Conservation (phyloP, 2,113 vertebrate species). For the Xiphophorus maculatus region DNA sequence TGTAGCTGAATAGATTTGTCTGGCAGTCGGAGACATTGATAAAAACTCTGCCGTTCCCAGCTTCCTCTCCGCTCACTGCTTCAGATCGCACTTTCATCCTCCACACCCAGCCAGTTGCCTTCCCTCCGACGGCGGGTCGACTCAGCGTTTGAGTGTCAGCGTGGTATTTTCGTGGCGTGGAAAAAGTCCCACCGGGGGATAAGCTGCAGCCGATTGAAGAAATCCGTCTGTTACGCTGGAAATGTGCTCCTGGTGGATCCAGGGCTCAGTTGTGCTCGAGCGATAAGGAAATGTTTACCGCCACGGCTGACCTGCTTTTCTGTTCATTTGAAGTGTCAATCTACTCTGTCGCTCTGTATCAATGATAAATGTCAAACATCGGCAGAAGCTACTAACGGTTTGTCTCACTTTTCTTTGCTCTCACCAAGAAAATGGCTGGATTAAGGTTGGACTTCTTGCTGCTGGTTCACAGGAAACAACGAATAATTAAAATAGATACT, state of each 20-base stretch:
- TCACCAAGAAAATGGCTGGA: conserved; percentile 4
- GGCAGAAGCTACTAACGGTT: conserved; percentile 23
- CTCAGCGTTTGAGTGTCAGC: conserved; percentile 35
- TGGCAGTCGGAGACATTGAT: conserved; percentile 37
- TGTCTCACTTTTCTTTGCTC: conserved; percentile 17
- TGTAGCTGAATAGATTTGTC: conserved; percentile 35
- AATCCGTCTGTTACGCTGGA: conserved; percentile 30
- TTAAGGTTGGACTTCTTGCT: conserved; percentile 8
- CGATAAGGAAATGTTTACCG: conserved; percentile 63
- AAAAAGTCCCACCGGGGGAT: conserved; percentile 30
- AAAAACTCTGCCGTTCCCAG: conserved; percentile 12
- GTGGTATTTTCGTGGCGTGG: conserved; percentile 46
- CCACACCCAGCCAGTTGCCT: conserved; percentile 33
- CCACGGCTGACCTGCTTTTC: conserved; percentile 43
- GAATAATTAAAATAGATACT: too few relatives aligned
- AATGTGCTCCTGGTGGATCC: conserved; percentile 40
- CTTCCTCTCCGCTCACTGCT: conserved; percentile 17
- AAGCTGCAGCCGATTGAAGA: conserved; percentile 42
- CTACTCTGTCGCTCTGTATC: conserved; percentile 37
- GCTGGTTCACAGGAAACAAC: background rate
- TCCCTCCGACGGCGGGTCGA: conserved; percentile 7
- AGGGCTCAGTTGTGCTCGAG: conserved; percentile 44
- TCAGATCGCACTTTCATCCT: conserved; percentile 35
- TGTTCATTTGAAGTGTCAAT: conserved; percentile 60
- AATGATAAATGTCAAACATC: conserved; percentile 62